A percentile compares a stretch with the other conserved stretches of the same genome.
Conservation (phyloP, 1,140 invertebrate genomes). For the Akabosia matsudoensis region DNA sequence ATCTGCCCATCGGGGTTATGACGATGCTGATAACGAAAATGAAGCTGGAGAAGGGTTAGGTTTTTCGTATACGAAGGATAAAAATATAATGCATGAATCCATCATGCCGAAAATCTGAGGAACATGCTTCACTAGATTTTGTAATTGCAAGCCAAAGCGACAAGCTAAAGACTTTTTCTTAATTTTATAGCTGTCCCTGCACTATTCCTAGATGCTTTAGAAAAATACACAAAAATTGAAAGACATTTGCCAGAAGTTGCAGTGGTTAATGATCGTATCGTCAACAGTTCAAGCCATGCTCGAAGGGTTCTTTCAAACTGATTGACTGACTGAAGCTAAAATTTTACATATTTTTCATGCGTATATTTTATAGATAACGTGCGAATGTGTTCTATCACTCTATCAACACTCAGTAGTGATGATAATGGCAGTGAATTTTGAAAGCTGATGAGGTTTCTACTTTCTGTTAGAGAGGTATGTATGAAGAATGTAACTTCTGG, state of each 20-base stretch:
- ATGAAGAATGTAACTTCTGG: too few relatives aligned
- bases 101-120: neutral
- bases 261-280: neutral
- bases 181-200: neutral
- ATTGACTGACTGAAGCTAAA: neutral
- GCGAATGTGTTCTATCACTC: neutral
- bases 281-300: neutral
- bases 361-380: neutral
- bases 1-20: neutral
- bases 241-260: constrained; percentile 8
- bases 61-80: neutral
- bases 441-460: too few relatives aligned
- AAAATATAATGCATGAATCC: neutral
- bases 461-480: too few relatives aligned
- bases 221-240: neutral
- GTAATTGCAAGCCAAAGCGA: neutral
- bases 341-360: too few relatives aligned
- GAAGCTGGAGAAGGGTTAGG: constrained; percentile 1
- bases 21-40: neutral
- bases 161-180: neutral
- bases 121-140: neutral
- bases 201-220: neutral
- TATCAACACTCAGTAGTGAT: neutral
- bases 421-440: neutral
- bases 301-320: neutral